Evolutionary conservation across 2,888 invertebrate genomes (phyloP).

Genomic region (Cataglyphis albicans): DNA sequence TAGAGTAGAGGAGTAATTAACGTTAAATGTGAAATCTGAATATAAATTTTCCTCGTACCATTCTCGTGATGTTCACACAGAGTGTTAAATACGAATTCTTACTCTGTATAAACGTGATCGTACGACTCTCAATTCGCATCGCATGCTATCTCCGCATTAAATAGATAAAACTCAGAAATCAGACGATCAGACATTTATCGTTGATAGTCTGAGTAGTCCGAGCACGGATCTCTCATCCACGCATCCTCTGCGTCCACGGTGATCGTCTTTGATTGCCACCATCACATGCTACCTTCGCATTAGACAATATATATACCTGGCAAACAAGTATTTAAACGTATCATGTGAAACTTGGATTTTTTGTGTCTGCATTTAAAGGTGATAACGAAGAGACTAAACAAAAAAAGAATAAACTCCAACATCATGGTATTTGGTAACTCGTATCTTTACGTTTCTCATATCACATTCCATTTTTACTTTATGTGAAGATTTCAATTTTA

Average conservation of each 20-base stretch:
- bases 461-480: constrained; percentile 23
- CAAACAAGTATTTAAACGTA: not conserved
- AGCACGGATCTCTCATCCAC: not conserved
- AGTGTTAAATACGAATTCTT: not conserved
- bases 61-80: not conserved
- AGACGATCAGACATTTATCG: constrained; percentile 11
- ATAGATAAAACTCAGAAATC: constrained; percentile 26
- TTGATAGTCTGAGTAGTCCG: not conserved
- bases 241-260: not conserved
- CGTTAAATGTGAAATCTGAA: constrained; percentile 23
- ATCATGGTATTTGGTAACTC: constrained; percentile 22
- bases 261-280: not conserved
- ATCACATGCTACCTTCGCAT: constrained; percentile 31
- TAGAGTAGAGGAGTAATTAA: not conserved
- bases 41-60: constrained; percentile 10
- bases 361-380: constrained; percentile 48
- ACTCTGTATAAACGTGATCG: not conserved
- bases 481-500: constrained; percentile 46
- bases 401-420: not conserved
- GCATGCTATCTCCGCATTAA: not conserved
- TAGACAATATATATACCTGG: constrained; percentile 15
- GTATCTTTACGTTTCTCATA: constrained; percentile 22
- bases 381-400: constrained; percentile 23
- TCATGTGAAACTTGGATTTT: not conserved
- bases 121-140: not conserved